Base-by-base conservation (phyloP, 2,888 invertebrate genomes). In the Chrysolina haemoptera region DNA sequence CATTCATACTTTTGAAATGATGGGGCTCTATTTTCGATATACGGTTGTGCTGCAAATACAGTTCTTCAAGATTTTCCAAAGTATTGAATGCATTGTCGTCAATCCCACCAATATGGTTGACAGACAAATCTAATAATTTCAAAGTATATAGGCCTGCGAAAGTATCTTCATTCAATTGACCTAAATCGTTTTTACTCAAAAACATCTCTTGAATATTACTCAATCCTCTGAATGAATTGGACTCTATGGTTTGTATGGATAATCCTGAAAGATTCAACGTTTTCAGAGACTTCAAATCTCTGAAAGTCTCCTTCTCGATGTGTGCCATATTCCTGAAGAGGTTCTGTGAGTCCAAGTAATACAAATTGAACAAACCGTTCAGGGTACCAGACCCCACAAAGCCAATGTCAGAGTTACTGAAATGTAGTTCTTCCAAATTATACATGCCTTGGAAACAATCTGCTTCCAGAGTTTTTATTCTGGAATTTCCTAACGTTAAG, bases 1-100 rank as follows among this genome's bases (percentile, higher is more conserved):
- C 22, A 10, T 48, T 69, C 65, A 75, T 74, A 16, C 71, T 73
- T 43, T 41, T 40, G 63, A 78, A 81, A 35, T 50, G 70, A 50
- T 62, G 68, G 18, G n/a, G 59, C 16, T 63, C 62, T 55, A 79
- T 70, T 43, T 64, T 55, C 9, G 16, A 66, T n/a, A 78, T 40
- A n/a, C 72, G 71, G 62, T 77, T 78, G 53, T 75, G 40, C 14
- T 35, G 14, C 22, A 72, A 43, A 53, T 55, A 40, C 1, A 74
- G 66, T 22, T 48, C 27, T 55, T 62, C 35, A 6, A 74, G 18
- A 59, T 53, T 63, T 3, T 20, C 18, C 5, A 70, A 16, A 16
- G 62, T 50, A 5, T 12, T 20, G 8, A 74, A 70, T 35, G 41
- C 65, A 41, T 62, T 35, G 4, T 67, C 40, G n/a, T 53, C n/a